A percentile compares a stretch with the other conserved stretches of the same genome.
These are phyloP conservation scores for Microcaecilia unicolor DNA, from an alignment of 2,797 vertebrate species.

Conservation along the genomic window DNA sequence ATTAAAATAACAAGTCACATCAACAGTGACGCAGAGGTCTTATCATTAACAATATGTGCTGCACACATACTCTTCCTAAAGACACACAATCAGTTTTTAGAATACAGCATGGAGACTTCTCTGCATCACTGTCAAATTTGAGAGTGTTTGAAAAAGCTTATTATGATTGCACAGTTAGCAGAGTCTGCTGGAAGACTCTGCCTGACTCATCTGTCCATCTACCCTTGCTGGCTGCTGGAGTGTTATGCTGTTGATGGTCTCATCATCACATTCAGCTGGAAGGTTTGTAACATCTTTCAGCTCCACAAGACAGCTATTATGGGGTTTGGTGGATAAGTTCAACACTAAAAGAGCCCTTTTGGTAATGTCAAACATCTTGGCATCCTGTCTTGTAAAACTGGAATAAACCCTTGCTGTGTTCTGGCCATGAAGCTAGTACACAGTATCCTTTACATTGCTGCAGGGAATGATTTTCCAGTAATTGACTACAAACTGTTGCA, in stretches of 20 bases:
- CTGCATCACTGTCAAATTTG: constrained; percentile 28
- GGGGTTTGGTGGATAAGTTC: constrained; percentile 23
- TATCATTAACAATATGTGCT: constrained; percentile 34
- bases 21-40: constrained; percentile 23
- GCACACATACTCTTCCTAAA: not conserved
- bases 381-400: constrained; percentile 23
- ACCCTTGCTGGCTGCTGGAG: constrained; percentile 24
- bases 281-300: constrained; percentile 28
- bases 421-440: not conserved
- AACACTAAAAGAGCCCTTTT: constrained; percentile 14
- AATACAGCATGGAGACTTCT: constrained; percentile 11
- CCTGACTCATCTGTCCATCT: constrained; percentile 36
- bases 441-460: constrained; percentile 2
- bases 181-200: constrained; percentile 29
- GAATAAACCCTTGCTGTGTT: constrained; percentile 17
- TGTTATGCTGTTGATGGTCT: constrained; percentile 38
- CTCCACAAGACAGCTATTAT: constrained; percentile 18
- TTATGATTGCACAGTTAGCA: constrained; percentile 29
- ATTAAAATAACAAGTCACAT: constrained; percentile 29
- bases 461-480: constrained; percentile 6
- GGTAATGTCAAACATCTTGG: constrained; percentile 13
- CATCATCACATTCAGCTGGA: constrained; percentile 24
- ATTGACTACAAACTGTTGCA: constrained; percentile 4
- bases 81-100: constrained; percentile 21
- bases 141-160: constrained; percentile 32